phyloP scores from a whole-genome alignment of 2,797 vertebrate species.

The Epinephelus coioides region DNA sequence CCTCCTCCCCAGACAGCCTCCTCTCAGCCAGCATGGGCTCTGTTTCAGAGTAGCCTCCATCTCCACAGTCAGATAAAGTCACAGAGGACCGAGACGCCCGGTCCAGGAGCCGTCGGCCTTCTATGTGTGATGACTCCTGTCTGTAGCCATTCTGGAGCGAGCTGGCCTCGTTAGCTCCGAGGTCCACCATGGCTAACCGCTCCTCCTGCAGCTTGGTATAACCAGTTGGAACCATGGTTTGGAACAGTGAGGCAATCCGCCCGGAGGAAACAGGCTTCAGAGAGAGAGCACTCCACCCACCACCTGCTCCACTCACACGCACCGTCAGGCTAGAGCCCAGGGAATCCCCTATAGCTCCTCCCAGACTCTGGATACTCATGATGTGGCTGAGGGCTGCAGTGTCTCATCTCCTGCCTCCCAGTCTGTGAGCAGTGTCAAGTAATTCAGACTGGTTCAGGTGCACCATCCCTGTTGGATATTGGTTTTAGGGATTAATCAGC shows the following conservation, averaged over 20 bases:
- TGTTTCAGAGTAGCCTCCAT: conserved; percentile 85
- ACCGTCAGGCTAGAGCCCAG: conserved; percentile 83
- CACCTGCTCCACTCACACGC: conserved; percentile 77
- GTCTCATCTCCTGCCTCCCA: conserved; percentile 75
- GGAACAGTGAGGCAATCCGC: conserved; percentile 87
- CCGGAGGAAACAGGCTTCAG: conserved; percentile 88
- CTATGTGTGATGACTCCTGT: conserved; percentile 69
- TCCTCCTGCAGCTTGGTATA: conserved; percentile 94
- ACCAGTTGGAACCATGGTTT: conserved; percentile 94
- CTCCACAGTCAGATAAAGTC: conserved; percentile 86
- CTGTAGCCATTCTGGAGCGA: conserved; percentile 85
- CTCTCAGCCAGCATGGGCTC: conserved; percentile 91
- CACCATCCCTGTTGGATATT: conserved; percentile 13
- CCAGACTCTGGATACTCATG: conserved; percentile 84
- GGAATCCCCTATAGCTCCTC: conserved; percentile 81
- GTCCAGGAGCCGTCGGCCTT: conserved; percentile 76
- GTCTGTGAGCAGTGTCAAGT: conserved; percentile 1
- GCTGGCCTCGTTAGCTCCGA: conserved; percentile 82
- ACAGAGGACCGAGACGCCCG: conserved; percentile 77
- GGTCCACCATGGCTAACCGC: conserved; percentile 89
- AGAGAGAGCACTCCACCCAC: conserved; percentile 87
- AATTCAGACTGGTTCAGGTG: conserved; percentile 28
- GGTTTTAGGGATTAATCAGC: conserved; percentile 3
- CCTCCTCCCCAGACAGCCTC: conserved; percentile 84
- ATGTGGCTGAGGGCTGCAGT: conserved; percentile 41